phyloP scores from a whole-genome alignment of 2,888 invertebrate genomes.

The Opisthograptis luteolata region DNA sequence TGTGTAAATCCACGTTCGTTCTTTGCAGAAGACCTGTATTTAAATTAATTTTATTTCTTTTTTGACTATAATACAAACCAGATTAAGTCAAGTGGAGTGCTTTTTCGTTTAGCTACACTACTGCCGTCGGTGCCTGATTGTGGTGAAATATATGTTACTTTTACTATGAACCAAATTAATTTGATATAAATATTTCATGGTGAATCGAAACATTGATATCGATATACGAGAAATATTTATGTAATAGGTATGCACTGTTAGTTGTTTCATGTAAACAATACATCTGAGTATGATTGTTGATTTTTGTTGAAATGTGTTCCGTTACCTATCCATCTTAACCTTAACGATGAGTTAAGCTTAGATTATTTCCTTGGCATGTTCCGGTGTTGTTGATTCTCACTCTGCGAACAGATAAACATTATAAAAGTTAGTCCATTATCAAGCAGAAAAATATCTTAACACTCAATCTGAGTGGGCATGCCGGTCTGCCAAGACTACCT shows the following conservation, averaged over 20 bases:
- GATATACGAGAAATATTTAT: constrained; percentile 35
- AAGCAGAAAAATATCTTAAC: constrained; percentile 8
- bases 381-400: constrained; percentile 9
- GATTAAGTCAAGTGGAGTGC: too few relatives aligned
- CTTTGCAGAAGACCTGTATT: constrained; percentile 7
- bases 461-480: constrained; percentile 5
- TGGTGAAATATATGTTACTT: constrained; percentile 19
- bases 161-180: constrained; percentile 12
- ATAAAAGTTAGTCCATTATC: constrained; percentile 14
- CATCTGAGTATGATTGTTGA: constrained; percentile 44
- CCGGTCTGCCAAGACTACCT: constrained; percentile 11
- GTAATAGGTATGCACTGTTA: constrained; percentile 35
- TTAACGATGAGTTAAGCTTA: constrained; percentile 51
- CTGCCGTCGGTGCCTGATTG: background rate
- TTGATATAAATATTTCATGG: constrained; percentile 22
- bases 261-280: constrained; percentile 46
- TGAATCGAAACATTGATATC: constrained; percentile 30
- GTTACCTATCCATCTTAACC: constrained; percentile 42
- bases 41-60: too few relatives aligned
- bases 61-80: too few relatives aligned
- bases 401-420: constrained; percentile 5
- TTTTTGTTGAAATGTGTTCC: constrained; percentile 54
- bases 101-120: constrained; percentile 4
- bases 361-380: constrained; percentile 27
- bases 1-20: constrained; percentile 44